These are phyloP conservation scores for Scomber scombrus DNA, from an alignment of 2,113 vertebrate genomes.

Conservation along the genomic window DNA sequence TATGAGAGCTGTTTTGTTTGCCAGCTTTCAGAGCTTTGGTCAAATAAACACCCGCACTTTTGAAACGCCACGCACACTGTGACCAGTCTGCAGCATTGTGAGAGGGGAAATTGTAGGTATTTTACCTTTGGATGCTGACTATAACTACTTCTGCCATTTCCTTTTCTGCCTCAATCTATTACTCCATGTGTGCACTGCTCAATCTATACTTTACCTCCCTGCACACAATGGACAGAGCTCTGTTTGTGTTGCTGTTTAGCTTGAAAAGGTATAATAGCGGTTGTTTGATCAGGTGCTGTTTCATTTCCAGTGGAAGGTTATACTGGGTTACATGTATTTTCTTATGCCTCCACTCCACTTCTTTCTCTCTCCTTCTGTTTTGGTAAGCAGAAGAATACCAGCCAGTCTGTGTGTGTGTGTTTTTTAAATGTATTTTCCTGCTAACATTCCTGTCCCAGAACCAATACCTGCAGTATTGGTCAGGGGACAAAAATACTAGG, in stretches of 20 bases:
- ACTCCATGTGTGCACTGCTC: neutral
- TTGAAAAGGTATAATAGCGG: constrained; percentile 28
- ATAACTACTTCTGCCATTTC: constrained; percentile 9
- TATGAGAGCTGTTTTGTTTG: neutral
- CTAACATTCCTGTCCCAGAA: neutral
- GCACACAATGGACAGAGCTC: constrained; percentile 15
- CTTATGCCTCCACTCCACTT: neutral
- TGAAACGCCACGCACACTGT: neutral
- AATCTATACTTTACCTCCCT: neutral
- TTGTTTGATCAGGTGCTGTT: constrained; percentile 15
- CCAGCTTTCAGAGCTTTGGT: neutral
- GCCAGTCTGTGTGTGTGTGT: neutral
- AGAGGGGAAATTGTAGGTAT: constrained; percentile 14
- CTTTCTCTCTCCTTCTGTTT: neutral
- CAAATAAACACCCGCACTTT: constrained; percentile 2
- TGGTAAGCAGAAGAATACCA: neutral
- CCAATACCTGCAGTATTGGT: neutral
- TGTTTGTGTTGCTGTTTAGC: neutral
- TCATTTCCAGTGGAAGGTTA: neutral
- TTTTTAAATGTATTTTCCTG: neutral
- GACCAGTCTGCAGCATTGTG: neutral
- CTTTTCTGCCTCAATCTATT: constrained; percentile 29
- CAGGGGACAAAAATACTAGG: neutral
- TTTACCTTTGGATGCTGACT: constrained; percentile 26
- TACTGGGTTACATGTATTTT: neutral